Conservation (phyloP, 2,797 vertebrate species). For the Cynodonichthys magdalenae region DNA sequence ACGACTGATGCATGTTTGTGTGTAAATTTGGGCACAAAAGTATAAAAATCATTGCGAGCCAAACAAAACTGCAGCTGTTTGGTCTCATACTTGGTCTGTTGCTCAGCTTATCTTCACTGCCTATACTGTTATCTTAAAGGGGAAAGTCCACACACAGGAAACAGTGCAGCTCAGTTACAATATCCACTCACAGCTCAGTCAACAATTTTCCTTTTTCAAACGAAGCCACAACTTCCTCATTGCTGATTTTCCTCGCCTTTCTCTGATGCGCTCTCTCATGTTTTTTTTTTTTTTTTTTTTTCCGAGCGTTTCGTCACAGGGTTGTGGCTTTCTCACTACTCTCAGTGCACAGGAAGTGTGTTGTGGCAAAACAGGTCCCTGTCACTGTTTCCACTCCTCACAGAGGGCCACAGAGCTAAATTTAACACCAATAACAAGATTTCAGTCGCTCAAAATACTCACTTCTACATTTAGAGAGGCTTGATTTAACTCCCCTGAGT, state of each 20-base stretch:
- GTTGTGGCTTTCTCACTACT: slow-evolving; percentile 80
- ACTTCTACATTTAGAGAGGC: slow-evolving; percentile 70
- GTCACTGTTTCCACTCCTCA: slow-evolving; percentile 86
- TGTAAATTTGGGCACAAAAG: slow-evolving; percentile 7
- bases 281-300: slow-evolving; percentile 40
- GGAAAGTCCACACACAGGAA: slow-evolving; percentile 76
- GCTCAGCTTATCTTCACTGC: slow-evolving; percentile 44
- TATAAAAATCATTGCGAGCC: slow-evolving; percentile 9
- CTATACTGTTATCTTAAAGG: slow-evolving; percentile 60
- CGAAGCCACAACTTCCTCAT: slow-evolving; percentile 82
- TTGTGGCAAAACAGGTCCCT: slow-evolving; percentile 82
- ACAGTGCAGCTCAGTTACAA: slow-evolving; percentile 64
- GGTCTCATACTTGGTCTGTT: slow-evolving; percentile 11
- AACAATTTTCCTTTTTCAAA: slow-evolving; percentile 73
- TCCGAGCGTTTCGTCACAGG: slow-evolving; percentile 78
- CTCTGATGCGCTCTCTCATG: slow-evolving; percentile 55
- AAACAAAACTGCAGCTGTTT: slow-evolving; percentile 27
- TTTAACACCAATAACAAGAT: slow-evolving; percentile 82
- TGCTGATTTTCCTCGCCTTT: slow-evolving; percentile 80
- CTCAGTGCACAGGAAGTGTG: slow-evolving; percentile 81
- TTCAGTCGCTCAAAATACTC: slow-evolving; percentile 80
- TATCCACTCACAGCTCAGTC: slow-evolving; percentile 66
- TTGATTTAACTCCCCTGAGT: slow-evolving; percentile 73
- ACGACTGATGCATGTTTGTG: not conserved
- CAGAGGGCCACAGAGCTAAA: slow-evolving; percentile 80